Evolutionary conservation across 2,113 vertebrate species (phyloP).

Genomic region (Pimephales promelas): DNA sequence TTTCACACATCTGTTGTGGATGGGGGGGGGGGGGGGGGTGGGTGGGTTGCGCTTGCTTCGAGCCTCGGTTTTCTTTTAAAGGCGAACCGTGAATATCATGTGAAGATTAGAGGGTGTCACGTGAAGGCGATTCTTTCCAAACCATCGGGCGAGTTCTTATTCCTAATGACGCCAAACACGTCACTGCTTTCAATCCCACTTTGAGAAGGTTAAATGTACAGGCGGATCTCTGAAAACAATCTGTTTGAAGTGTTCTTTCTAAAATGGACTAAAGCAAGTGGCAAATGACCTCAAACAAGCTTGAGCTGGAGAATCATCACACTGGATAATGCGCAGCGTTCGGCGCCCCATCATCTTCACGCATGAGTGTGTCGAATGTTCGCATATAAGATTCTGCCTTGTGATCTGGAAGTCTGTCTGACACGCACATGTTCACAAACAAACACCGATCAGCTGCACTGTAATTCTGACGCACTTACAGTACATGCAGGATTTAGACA

Average conservation of each 20-base stretch:
- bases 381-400: not conserved
- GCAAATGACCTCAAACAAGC: conserved; percentile 19
- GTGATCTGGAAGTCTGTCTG: conserved; percentile 10
- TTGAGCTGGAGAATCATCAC: not conserved
- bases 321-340: not conserved
- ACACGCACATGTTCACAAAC: conserved; percentile 20
- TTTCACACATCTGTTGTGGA: conserved; percentile 45
- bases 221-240: conserved; percentile 15
- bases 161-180: not conserved
- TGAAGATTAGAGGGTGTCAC: conserved; percentile 24
- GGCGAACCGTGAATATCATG: conserved; percentile 14
- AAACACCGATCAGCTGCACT: not conserved
- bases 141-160: not conserved
- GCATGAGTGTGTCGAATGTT: not conserved
- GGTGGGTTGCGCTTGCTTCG: conserved; percentile 29
- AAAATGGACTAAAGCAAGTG: conserved; percentile 19
- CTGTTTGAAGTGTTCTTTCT: conserved; percentile 1
- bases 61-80: conserved; percentile 41
- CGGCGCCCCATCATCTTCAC: not conserved
- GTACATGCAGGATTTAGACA: not conserved
- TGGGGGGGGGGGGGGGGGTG: too few relatives aligned
- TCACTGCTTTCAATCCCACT: conserved; percentile 2
- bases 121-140: conserved; percentile 41
- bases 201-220: conserved; percentile 7
- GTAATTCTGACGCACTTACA: not conserved